phyloP scores from a whole-genome alignment of 2,113 vertebrate species.

The Oncorhynchus masou region DNA sequence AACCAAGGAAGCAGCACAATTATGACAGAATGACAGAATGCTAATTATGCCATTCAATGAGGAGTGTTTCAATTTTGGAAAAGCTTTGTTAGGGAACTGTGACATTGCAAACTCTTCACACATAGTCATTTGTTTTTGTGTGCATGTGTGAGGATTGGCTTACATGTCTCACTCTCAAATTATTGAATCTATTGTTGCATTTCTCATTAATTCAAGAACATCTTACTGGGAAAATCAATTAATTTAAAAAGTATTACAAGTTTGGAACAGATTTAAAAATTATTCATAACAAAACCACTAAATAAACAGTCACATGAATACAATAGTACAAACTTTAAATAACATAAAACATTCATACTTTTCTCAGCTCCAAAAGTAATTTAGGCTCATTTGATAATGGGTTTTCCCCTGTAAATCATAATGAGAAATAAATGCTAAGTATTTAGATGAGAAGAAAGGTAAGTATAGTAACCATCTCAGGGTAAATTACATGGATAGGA shows the following conservation, averaged over 20 bases:
- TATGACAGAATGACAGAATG: constrained; percentile 75
- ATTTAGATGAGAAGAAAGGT: not conserved
- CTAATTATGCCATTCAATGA: constrained; percentile 74
- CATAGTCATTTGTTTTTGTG: constrained; percentile 41
- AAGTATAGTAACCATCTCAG: not conserved
- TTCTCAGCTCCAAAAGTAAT: not conserved
- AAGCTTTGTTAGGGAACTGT: constrained; percentile 74
- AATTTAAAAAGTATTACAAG: not conserved
- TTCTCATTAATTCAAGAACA: not conserved
- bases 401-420: not conserved
- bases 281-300: not conserved
- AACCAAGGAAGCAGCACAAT: constrained; percentile 84
- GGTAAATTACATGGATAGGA: not conserved
- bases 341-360: not conserved
- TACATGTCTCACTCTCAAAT: constrained; percentile 28
- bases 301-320: not conserved
- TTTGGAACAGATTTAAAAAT: not conserved
- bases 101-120: constrained; percentile 66
- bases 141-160: constrained; percentile 33
- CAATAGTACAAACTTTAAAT: not conserved
- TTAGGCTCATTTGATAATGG: not conserved
- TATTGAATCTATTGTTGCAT: constrained; percentile 8
- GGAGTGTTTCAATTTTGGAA: constrained; percentile 69
- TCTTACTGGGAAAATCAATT: not conserved
- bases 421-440: not conserved